Evolutionary conservation across 2,113 vertebrate genomes (phyloP).

Genomic region (Thunnus thynnus): DNA sequence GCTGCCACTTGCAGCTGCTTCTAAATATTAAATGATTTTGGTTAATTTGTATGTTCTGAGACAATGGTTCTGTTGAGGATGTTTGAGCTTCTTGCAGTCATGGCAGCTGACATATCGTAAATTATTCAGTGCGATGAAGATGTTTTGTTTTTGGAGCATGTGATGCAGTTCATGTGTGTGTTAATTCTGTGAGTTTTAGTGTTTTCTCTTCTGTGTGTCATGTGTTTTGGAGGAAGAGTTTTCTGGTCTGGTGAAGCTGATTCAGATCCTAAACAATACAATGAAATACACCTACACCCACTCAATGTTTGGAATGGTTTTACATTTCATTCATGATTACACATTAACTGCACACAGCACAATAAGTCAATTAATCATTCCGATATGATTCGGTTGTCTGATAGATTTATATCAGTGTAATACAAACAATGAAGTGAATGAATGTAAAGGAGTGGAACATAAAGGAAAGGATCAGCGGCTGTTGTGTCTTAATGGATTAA

Average conservation of each 20-base stretch:
- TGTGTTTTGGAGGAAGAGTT: neutral
- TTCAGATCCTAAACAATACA: neutral
- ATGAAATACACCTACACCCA: slow-evolving; percentile 1
- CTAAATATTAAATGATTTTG: neutral
- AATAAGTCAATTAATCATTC: slow-evolving; percentile 50
- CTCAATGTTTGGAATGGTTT: neutral
- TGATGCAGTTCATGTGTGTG: neutral
- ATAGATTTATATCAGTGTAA: slow-evolving; percentile 53
- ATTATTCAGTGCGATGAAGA: slow-evolving; percentile 40
- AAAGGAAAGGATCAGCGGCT: slow-evolving; percentile 76
- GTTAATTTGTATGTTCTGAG: neutral
- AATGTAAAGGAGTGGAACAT: slow-evolving; percentile 48
- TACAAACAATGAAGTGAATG: slow-evolving; percentile 28
- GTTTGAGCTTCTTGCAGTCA: slow-evolving; percentile 13
- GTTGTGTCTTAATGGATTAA: slow-evolving; percentile 74
- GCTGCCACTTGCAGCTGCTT: no score
- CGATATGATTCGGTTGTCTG: slow-evolving; percentile 45
- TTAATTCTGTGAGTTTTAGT: neutral
- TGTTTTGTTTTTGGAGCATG: neutral
- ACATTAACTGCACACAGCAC: slow-evolving; percentile 5
- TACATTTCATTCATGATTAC: slow-evolving; percentile 13
- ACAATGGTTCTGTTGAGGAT: neutral
- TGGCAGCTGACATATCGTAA: neutral
- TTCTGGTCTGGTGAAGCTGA: neutral
- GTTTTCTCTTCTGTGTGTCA: neutral